phyloP scores from a whole-genome alignment of 2,888 invertebrate species.

The Druceiella hillmani region DNA sequence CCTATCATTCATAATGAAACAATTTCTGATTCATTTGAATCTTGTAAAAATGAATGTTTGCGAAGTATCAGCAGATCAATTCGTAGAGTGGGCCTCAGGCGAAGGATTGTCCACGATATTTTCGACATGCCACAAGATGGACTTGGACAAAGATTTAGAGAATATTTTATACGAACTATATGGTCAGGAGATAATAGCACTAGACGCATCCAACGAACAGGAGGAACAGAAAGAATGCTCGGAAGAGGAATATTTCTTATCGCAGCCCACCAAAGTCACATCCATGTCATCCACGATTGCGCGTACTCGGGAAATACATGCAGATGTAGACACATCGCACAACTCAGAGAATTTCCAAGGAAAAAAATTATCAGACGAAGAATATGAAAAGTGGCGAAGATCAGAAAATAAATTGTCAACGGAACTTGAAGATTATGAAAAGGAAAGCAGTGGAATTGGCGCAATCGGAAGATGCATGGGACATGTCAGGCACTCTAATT shows the following conservation, averaged over 20 bases:
- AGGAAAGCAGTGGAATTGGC: too few relatives aligned
- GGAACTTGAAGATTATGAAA: too few relatives aligned
- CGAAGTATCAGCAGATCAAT: conserved; percentile 10
- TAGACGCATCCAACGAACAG: too few relatives aligned
- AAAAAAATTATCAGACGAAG: too few relatives aligned
- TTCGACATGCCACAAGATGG: conserved; percentile 11
- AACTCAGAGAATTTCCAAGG: not conserved
- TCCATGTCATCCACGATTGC: conserved; percentile 13
- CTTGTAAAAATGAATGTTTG: conserved; percentile 5
- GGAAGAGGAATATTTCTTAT: conserved; percentile 11
- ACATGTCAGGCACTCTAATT: too few relatives aligned
- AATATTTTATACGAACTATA: conserved; percentile 8
- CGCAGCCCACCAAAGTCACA: conserved; percentile 10
- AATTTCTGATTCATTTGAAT: conserved; percentile 6
- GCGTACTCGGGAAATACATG: conserved; percentile 11
- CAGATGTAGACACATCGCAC: conserved; percentile 11
- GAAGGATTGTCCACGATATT: conserved; percentile 14
- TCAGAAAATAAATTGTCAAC: too few relatives aligned
- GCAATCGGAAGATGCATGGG: too few relatives aligned
- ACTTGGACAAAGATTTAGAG: conserved; percentile 10
- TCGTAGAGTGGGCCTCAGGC: conserved; percentile 12
- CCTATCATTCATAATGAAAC: conserved; percentile 9
- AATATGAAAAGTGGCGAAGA: too few relatives aligned
- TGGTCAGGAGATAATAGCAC: too few relatives aligned
- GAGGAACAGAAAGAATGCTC: too few relatives aligned